These are phyloP conservation scores for Autographa pulchrina DNA, from an alignment of 2,888 invertebrate genomes.

Conservation along the genomic window DNA sequence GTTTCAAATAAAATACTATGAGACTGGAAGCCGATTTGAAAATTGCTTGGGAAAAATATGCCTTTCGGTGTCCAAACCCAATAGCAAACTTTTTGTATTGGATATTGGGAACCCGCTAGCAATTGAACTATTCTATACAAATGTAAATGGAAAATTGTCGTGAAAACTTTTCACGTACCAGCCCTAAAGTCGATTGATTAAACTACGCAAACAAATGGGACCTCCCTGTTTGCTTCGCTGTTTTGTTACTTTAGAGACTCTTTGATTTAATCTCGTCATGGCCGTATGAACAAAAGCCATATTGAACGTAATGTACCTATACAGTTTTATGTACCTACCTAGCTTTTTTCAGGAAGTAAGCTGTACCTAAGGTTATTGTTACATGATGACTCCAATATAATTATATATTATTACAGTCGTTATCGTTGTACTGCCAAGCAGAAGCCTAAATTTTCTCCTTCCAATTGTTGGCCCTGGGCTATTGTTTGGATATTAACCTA, in stretches of 20 bases:
- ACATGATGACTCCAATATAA: no score
- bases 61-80: background rate
- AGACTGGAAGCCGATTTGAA: no score
- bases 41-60: no score
- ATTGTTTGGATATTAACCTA: background rate
- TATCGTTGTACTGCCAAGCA: no score
- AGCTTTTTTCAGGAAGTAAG: background rate
- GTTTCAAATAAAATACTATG: no score
- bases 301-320: constrained; percentile 11
- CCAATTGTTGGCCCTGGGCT: background rate
- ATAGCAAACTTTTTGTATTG: constrained; percentile 4
- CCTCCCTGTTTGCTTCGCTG: constrained; percentile 33
- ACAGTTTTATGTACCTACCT: no score
- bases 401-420: no score
- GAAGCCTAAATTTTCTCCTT: no score
- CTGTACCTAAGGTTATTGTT: no score
- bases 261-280: constrained; percentile 30
- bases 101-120: constrained; percentile 4
- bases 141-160: background rate
- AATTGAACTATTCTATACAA: constrained; percentile 4
- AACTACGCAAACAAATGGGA: constrained; percentile 49
- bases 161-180: constrained; percentile 7
- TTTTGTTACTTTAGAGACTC: constrained; percentile 47
- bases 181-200: constrained; percentile 40
- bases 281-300: constrained; percentile 11